A percentile compares a stretch with the other conserved stretches of the same genome.
phyloP scores from a whole-genome alignment of 2,888 invertebrate species.

The Mystacides longicornis region DNA sequence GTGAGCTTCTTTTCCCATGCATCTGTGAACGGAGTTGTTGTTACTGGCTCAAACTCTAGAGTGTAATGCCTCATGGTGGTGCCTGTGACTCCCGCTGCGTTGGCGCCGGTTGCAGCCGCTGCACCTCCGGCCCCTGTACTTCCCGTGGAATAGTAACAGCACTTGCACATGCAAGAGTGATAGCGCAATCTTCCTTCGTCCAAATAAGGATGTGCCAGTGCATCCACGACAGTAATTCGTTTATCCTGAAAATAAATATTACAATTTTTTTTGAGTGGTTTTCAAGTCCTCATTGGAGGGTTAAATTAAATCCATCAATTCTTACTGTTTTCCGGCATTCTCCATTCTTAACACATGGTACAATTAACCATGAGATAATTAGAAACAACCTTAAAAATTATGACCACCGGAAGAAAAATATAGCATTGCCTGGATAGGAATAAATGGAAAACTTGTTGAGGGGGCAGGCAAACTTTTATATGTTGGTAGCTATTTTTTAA shows the following conservation, averaged over 20 bases:
- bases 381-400: too few relatives aligned
- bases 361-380: too few relatives aligned
- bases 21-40: conserved; percentile 88
- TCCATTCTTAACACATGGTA: too few relatives aligned
- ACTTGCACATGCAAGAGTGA: conserved; percentile 99
- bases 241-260: conserved; percentile 57
- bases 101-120: conserved; percentile 36
- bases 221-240: conserved; percentile 90
- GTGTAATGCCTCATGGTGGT: conserved; percentile 76
- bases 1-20: conserved; percentile 94
- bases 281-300: too few relatives aligned
- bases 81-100: conserved; percentile 36
- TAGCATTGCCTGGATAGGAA: too few relatives aligned
- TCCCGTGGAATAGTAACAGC: conserved; percentile 78
- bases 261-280: too few relatives aligned
- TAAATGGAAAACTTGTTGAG: too few relatives aligned
- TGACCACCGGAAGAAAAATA: too few relatives aligned
- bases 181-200: conserved; percentile 97
- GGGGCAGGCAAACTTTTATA: too few relatives aligned
- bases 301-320: too few relatives aligned
- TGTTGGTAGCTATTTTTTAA: too few relatives aligned
- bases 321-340: too few relatives aligned
- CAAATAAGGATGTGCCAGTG: conserved; percentile 93
- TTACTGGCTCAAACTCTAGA: conserved; percentile 85
- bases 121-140: conserved; percentile 39